Evolutionary conservation across 2,888 invertebrate species (phyloP).

Genomic region (Sinelater perroti): DNA sequence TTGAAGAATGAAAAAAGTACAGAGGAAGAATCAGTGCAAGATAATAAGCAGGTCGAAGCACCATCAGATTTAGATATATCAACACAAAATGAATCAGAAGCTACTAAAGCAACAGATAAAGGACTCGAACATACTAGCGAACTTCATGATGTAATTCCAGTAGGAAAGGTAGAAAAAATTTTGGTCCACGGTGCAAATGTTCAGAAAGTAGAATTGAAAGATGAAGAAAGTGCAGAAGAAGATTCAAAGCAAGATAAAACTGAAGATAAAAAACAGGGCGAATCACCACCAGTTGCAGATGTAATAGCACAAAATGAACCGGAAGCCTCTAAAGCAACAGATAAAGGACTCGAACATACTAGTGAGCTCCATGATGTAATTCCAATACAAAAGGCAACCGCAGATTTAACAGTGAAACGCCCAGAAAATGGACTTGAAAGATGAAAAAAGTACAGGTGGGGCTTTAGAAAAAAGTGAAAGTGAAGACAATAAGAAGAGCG

Average conservation of each 20-base stretch:
- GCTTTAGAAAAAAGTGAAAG: no score
- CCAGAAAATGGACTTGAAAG: no score
- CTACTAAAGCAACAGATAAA: no score
- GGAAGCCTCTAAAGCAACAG: neutral
- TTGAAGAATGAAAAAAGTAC: no score
- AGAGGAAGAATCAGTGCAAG: no score
- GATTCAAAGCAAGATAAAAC: neutral
- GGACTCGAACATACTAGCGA: conserved; percentile 18
- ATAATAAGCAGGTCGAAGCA: no score
- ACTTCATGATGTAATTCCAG: neutral
- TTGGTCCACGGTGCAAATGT: neutral
- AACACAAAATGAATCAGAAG: no score
- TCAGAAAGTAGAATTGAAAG: neutral
- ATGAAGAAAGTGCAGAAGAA: neutral
- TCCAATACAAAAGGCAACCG: neutral
- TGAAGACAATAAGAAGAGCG: no score
- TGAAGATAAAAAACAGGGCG: no score
- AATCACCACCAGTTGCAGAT: neutral
- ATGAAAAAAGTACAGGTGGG: no score
- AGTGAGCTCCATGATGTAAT: conserved; percentile 11
- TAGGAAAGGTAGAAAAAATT: neutral
- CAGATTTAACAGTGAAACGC: neutral
- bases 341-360: conserved; percentile 3
- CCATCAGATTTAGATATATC: no score
- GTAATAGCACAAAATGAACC: neutral